Base-by-base conservation (phyloP, 2,113 vertebrate genomes). In the Odocoileus virginianus region DNA sequence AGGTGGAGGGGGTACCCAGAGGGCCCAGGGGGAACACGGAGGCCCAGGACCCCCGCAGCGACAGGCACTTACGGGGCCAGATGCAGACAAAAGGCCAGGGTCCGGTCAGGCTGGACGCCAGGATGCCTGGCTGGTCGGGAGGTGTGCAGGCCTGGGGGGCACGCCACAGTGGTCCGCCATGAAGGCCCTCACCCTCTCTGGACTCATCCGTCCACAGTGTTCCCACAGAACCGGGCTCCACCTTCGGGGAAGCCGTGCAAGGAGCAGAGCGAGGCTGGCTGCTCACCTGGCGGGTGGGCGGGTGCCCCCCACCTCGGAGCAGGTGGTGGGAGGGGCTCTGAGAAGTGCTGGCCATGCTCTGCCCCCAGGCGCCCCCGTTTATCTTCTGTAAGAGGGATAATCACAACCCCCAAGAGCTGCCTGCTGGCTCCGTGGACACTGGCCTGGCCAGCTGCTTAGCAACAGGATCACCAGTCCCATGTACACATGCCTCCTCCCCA, bases 221-320 rank as follows among this genome's bases (percentile, higher is more conserved):
- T 52, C 57, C 13, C 10, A 9, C 15, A 5, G 50, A 36, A 5
- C 19, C 1, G 33, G 30, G 7, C 57, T 28, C 67, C 27, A 36
- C 52, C 40, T 23, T 0, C 1, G 2, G 2, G 30, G 83, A n/a
- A 45, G 17, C 0, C 0, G 25, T n/a, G 58, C 0, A 28, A n/a
- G 13, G 3, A 67, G 86, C 55, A 57, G 55, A 12, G 36, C 5
- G 4, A 6, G 74, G 6, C 14, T 0, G 5, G 74, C 81, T 21
- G 60, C 40, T n/a, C 57, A 10, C 82, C 79, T 12, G 9, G 2
- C n/a, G 2, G 8, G 28, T 25, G 36, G 13, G 47, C 19, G 1
- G 7, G 23, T 21, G 16, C 7, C 36, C 27, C 30, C n/a, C 3
- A 10, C 19, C 57, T 30, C 23, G 0, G 1, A 83, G 52, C 40